Conservation (phyloP, 2,797 vertebrate species). For the Pangasius macronema region DNA sequence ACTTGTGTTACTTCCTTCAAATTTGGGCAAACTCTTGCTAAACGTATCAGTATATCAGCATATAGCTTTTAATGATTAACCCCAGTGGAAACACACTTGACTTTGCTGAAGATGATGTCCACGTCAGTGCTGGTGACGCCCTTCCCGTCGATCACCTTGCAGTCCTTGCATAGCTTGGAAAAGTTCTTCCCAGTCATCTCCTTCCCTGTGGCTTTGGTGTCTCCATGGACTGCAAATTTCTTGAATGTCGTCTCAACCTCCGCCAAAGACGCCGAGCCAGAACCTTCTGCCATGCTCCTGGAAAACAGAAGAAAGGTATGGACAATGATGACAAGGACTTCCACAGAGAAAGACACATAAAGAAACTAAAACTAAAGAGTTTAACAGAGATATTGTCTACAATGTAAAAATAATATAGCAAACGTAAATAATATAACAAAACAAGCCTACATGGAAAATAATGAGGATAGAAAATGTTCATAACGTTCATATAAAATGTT, state of each 20-base stretch:
- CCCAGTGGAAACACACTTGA: slow-evolving; percentile 76
- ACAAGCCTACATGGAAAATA: neutral
- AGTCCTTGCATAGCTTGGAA: slow-evolving; percentile 87
- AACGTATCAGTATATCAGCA: neutral
- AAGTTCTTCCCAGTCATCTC: slow-evolving; percentile 88
- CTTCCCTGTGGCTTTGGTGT: slow-evolving; percentile 75
- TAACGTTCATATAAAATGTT: neutral
- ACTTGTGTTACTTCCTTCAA: neutral
- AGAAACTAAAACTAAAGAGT: neutral
- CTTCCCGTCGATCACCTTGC: slow-evolving; percentile 82
- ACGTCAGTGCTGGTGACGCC: slow-evolving; percentile 80
- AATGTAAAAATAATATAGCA: neutral
- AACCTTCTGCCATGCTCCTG: slow-evolving; percentile 71
- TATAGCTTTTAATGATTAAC: neutral
- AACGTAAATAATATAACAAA: neutral
- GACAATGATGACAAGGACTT: neutral
- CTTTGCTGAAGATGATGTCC: slow-evolving; percentile 87
- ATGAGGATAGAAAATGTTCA: neutral
- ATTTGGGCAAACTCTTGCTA: neutral
- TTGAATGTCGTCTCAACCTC: slow-evolving; percentile 77
- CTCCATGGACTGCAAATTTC: slow-evolving; percentile 80
- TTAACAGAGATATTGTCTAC: neutral
- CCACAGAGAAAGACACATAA: neutral
- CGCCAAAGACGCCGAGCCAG: slow-evolving; percentile 53
- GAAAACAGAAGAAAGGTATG: neutral